Percentiles rank a stretch among this genome's conserved stretches.
phyloP scores from a whole-genome alignment of 2,888 invertebrate species.

The Microctonus aethiopoides region DNA sequence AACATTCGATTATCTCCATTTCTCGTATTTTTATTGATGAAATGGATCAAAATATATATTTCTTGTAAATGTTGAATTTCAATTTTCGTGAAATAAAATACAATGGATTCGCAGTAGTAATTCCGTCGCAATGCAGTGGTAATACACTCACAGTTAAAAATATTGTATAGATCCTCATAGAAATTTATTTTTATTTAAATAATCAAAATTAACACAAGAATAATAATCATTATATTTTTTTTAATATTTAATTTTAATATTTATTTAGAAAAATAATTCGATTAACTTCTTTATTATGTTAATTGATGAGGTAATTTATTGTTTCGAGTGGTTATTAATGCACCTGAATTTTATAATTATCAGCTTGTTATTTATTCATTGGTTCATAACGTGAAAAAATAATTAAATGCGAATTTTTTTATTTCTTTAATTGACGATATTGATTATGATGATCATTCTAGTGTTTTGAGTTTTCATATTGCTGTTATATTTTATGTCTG shows the following conservation, averaged over 20 bases:
- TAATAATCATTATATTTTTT: too few species aligned
- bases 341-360: background rate
- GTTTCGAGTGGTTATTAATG: background rate
- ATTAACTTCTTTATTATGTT: background rate
- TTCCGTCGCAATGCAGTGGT: slow-evolving; percentile 21
- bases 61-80: too few species aligned
- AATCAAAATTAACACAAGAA: too few species aligned
- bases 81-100: background rate
- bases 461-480: background rate
- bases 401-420: too few species aligned
- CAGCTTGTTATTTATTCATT: too few species aligned
- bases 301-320: background rate
- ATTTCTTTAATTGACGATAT: background rate
- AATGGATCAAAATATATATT: too few species aligned
- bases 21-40: too few species aligned
- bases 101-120: background rate
- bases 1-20: too few species aligned
- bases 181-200: background rate
- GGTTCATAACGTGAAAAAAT: too few species aligned
- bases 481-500: too few species aligned
- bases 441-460: background rate
- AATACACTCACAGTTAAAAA: background rate
- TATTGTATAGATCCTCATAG: background rate
- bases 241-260: background rate
- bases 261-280: background rate